These are phyloP conservation scores for Delia radicum DNA, from an alignment of 1,140 invertebrate genomes.

Conservation along the genomic window DNA sequence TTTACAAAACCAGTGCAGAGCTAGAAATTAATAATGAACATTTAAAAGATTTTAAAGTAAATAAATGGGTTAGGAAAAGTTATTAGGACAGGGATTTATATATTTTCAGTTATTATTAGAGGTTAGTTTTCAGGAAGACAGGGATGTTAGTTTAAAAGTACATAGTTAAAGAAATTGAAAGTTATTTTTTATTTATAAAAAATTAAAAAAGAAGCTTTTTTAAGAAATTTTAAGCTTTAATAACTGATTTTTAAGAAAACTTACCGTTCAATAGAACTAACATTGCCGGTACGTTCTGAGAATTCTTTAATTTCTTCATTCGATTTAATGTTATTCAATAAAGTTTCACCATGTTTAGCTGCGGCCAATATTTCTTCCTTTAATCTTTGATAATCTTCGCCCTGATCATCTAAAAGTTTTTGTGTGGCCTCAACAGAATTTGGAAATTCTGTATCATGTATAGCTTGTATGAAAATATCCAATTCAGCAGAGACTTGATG, in stretches of 20 bases:
- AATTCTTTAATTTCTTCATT: conserved; percentile 61
- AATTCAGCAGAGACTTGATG: conserved; percentile 82
- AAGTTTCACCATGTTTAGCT: conserved; percentile 78
- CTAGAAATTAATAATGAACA: conserved; percentile 34
- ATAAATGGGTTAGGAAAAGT: background rate
- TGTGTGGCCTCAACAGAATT: conserved; percentile 78
- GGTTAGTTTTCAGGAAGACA: background rate
- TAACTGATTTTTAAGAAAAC: conserved; percentile 21
- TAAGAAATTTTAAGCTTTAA: background rate
- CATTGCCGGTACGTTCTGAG: conserved; percentile 77
- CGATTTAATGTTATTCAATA: conserved; percentile 70
- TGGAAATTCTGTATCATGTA: conserved; percentile 80
- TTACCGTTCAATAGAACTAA: conserved; percentile 88
- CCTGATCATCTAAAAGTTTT: conserved; percentile 67
- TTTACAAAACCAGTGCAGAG: conserved; percentile 52
- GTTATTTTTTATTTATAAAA: background rate
- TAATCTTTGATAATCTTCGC: conserved; percentile 63
- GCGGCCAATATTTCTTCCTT: conserved; percentile 78
- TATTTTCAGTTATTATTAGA: background rate
- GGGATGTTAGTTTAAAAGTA: conserved; percentile 1
- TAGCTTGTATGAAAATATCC: conserved; percentile 80
- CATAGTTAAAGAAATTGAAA: background rate
- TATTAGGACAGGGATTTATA: background rate
- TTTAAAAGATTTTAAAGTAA: conserved; percentile 10
- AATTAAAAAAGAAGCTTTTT: background rate